Conservation (phyloP, 2,888 invertebrate species). For the Marasmarcha lunaedactyla region DNA sequence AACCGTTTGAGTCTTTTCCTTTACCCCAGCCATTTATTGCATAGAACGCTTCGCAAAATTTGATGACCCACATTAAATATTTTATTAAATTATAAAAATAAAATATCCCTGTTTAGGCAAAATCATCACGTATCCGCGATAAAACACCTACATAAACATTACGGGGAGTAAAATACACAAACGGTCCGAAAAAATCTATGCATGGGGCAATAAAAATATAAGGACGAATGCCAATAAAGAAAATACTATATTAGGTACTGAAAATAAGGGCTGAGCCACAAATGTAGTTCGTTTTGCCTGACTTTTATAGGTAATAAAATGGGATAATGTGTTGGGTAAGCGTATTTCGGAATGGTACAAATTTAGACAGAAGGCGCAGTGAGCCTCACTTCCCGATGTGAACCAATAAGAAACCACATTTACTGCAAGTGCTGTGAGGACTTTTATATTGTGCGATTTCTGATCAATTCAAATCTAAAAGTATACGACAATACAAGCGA, state of each 20-base stretch:
- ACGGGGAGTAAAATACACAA: conserved; percentile 46
- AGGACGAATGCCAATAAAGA: conserved; percentile 51
- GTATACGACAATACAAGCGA: background rate
- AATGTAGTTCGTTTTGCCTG: conserved; percentile 59
- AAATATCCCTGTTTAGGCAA: conserved; percentile 43
- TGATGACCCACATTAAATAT: conserved; percentile 9
- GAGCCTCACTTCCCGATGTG: conserved; percentile 35
- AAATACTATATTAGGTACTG: conserved; percentile 56
- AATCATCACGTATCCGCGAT: conserved; percentile 47
- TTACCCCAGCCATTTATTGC: no score
- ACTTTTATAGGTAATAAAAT: conserved; percentile 69
- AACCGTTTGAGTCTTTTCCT: no score
- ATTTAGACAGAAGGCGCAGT: conserved; percentile 56
- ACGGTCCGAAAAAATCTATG: conserved; percentile 53
- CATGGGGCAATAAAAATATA: conserved; percentile 51
- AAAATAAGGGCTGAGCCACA: conserved; percentile 60
- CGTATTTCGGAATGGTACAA: conserved; percentile 66
- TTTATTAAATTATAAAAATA: conserved; percentile 1
- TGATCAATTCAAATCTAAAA: background rate
- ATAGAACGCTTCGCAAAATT: no score
- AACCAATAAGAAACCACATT: conserved; percentile 42
- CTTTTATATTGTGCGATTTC: conserved; percentile 20
- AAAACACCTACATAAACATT: conserved; percentile 50
- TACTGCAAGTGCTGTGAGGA: conserved; percentile 21
- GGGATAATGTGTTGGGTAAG: conserved; percentile 64